Percentiles rank a stretch among this genome's conserved stretches.
These are phyloP conservation scores for Delphinus delphis DNA, from an alignment of 2,113 vertebrate genomes.

Conservation along the genomic window DNA sequence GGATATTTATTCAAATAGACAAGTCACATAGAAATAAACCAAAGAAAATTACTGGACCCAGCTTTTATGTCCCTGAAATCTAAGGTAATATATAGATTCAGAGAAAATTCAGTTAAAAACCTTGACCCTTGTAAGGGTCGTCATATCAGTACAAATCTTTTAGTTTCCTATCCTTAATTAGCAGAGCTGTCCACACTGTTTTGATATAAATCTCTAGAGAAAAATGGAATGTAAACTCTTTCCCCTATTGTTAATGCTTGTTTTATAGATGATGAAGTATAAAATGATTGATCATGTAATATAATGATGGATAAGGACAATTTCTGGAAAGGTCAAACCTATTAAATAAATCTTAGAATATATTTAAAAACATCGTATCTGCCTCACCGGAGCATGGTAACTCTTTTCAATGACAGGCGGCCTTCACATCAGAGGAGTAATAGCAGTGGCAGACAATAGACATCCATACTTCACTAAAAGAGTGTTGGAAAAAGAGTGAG, in stretches of 20 bases:
- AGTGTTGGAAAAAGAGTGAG: neutral
- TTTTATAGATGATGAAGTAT: constrained; percentile 77
- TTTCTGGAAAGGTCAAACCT: constrained; percentile 85
- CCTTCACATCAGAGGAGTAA: constrained; percentile 67
- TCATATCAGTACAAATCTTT: neutral
- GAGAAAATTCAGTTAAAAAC: neutral
- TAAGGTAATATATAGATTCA: constrained; percentile 28
- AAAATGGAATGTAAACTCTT: constrained; percentile 68
- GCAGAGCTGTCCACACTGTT: constrained; percentile 49
- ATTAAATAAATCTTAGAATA: constrained; percentile 84
- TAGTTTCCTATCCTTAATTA: constrained; percentile 46
- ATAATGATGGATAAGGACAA: constrained; percentile 85
- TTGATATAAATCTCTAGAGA: constrained; percentile 57
- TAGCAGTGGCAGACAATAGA: constrained; percentile 58
- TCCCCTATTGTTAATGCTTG: constrained; percentile 70
- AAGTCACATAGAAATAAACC: neutral
- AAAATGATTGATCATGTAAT: constrained; percentile 83
- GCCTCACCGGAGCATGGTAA: constrained; percentile 63
- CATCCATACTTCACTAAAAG: constrained; percentile 53
- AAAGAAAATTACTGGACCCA: neutral
- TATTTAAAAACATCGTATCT: constrained; percentile 65
- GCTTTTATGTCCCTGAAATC: neutral
- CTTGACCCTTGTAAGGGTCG: neutral
- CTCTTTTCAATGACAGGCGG: constrained; percentile 76
- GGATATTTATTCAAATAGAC: neutral